A percentile compares a stretch with the other conserved stretches of the same genome.
phyloP scores from a whole-genome alignment of 1,140 invertebrate genomes.

The Aphidius gifuensis region DNA sequence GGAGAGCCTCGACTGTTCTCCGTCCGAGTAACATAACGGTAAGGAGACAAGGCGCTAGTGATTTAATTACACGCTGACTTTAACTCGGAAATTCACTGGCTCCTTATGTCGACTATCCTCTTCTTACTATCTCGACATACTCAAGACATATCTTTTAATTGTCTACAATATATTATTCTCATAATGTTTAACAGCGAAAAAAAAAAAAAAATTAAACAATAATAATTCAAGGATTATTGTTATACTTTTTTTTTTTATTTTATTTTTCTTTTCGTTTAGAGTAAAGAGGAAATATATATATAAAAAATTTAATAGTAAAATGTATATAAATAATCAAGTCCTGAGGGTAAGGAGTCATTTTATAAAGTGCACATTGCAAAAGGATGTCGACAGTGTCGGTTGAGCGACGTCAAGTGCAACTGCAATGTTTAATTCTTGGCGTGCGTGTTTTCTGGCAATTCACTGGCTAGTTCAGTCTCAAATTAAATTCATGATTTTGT shows the following conservation, averaged over 20 bases:
- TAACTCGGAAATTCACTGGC: constrained; percentile 13
- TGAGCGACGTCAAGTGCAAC: constrained; percentile 14
- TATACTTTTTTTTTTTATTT: too few species aligned
- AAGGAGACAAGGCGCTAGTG: constrained; percentile 20
- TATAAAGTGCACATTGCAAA: neutral
- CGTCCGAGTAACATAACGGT: constrained; percentile 17
- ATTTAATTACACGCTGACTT: constrained; percentile 25
- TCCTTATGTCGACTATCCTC: neutral
- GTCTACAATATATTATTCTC: neutral
- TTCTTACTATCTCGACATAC: constrained; percentile 6
- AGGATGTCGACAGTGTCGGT: constrained; percentile 13
- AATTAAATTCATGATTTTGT: constrained; percentile 18
- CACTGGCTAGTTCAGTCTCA: constrained; percentile 28
- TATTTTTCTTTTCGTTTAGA: too few species aligned
- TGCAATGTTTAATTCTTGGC: constrained; percentile 18
- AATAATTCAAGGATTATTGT: neutral
- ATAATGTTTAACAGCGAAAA: neutral
- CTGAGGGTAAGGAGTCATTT: too few species aligned
- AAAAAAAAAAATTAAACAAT: neutral
- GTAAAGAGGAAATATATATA: neutral
- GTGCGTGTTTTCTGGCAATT: constrained; percentile 48
- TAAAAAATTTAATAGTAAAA: constrained; percentile 3
- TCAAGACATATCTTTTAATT: constrained; percentile 17
- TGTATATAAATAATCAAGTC: neutral
- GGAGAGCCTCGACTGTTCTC: neutral